Base-by-base conservation (phyloP, 2,888 invertebrate species). In the Tinea trinotella region DNA sequence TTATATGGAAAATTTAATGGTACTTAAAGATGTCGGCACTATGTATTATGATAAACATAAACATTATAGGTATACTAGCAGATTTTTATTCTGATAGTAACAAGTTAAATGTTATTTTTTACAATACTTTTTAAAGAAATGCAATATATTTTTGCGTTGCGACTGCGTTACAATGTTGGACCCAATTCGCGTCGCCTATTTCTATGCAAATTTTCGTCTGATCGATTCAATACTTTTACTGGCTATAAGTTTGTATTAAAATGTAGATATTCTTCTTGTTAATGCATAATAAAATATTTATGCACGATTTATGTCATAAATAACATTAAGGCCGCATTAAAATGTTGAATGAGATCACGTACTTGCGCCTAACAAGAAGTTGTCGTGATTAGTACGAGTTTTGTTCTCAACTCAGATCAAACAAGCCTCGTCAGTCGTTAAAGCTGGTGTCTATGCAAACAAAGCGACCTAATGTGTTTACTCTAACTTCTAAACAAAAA, bases 381-480 rank as follows among this genome's bases (percentile, higher is more conserved):
- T 46, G 54, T 24, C 54, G 13, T 54, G 34, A 54, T 54, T 54
- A 54, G 48, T 48, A 24, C 48, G 40, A 34, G 54, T 24, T 54
- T 54, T 48, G 54, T 46, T 30, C 30, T 34, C 24, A 74, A 72
- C 72, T 74, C 59, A 74, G 74, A 78, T 80, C 76, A 79, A 81
- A 82, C 79, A 77, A 70, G 18, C 24, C 22, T 50, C 50, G 72
- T 71, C 67, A 62, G 62, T 63, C 62, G 66, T 70, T 72, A 70
- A 73, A 71, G 67, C 68, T 67, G 71, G 68, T 70, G 74, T 78
- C 77, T 80, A 77, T 70, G 68, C 79, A 81, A 82, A 80, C 76
- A 80, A 64, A 20, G 68, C 70, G 69, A 72, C 74, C 79, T 79
- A 83, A 83, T 83, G 83, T 81, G 82, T 82, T 83, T 83, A 76